Evolutionary conservation across 2,888 invertebrate genomes (phyloP).

Genomic region (Drosophila borealis): DNA sequence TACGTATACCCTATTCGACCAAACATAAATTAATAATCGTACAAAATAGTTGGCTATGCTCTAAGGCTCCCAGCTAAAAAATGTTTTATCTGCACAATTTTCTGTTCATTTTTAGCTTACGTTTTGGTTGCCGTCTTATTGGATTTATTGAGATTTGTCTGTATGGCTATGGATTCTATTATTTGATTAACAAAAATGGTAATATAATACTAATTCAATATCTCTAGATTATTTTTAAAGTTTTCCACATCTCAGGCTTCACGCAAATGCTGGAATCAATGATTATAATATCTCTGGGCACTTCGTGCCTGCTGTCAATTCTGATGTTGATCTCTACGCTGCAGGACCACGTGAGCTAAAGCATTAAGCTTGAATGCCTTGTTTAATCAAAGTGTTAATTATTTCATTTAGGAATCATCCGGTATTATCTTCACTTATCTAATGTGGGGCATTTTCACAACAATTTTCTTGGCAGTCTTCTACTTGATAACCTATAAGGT

Average conservation of each 20-base stretch:
- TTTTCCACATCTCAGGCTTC: constrained; percentile 28
- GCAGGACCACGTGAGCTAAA: constrained; percentile 37
- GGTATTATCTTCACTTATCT: constrained; percentile 47
- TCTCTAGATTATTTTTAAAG: background rate
- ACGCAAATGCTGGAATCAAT: constrained; percentile 27
- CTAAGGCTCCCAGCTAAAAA: background rate
- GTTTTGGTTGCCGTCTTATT: constrained; percentile 38
- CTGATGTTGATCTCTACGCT: constrained; percentile 47
- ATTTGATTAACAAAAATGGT: constrained; percentile 9
- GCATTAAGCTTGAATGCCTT: background rate
- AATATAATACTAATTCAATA: background rate
- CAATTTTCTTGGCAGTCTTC: constrained; percentile 23
- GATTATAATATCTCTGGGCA: constrained; percentile 25
- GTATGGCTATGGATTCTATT: constrained; percentile 22
- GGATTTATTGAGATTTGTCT: constrained; percentile 29
- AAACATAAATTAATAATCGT: no score
- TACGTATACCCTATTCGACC: no score
- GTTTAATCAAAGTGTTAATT: background rate
- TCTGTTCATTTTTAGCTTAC: constrained; percentile 35
- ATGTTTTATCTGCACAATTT: constrained; percentile 44
- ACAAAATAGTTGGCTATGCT: constrained; percentile 12
- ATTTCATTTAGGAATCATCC: constrained; percentile 40
- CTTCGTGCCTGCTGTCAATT: constrained; percentile 29
- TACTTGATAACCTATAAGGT: background rate
- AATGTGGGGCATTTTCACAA: constrained; percentile 44